A percentile compares a stretch with the other conserved stretches of the same genome.
Evolutionary conservation across 2,797 vertebrate species (phyloP).

Genomic region (Lophius americanus): DNA sequence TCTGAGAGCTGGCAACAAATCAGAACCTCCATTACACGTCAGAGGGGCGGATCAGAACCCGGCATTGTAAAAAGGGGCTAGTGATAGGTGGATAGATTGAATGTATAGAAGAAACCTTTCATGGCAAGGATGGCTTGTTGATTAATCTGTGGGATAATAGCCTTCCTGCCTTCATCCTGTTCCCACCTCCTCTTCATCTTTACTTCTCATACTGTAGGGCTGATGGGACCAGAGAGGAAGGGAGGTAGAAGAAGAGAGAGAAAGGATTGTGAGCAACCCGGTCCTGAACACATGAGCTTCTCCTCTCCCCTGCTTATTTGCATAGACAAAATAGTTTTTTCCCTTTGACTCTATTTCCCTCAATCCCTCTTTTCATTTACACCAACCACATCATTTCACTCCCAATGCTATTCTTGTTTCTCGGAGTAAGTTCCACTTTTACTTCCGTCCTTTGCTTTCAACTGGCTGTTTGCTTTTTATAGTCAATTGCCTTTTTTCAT

Average conservation of each 20-base stretch:
- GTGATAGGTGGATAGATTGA: conserved; percentile 38
- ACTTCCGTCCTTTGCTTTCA: conserved; percentile 25
- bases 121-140: conserved; percentile 53
- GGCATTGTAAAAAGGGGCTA: conserved; percentile 17
- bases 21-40: too few species aligned
- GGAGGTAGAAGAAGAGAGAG: conserved; percentile 21
- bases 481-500: conserved; percentile 27
- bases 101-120: conserved; percentile 18
- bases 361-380: conserved; percentile 24
- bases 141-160: conserved; percentile 62
- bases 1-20: too few species aligned
- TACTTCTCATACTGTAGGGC: conserved; percentile 32
- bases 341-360: conserved; percentile 40
- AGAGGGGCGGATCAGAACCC: too few species aligned
- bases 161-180: conserved; percentile 38
- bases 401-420: conserved; percentile 26
- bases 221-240: conserved; percentile 54
- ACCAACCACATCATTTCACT: not conserved
- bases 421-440: conserved; percentile 39
- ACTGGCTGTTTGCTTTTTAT: conserved; percentile 46
- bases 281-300: conserved; percentile 51
- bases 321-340: conserved; percentile 63
- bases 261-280: conserved; percentile 66
- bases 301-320: conserved; percentile 61
- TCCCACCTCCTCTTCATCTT: conserved; percentile 38